Conservation (phyloP, 2,113 vertebrate genomes). For the Pomatostomus ruficeps region DNA sequence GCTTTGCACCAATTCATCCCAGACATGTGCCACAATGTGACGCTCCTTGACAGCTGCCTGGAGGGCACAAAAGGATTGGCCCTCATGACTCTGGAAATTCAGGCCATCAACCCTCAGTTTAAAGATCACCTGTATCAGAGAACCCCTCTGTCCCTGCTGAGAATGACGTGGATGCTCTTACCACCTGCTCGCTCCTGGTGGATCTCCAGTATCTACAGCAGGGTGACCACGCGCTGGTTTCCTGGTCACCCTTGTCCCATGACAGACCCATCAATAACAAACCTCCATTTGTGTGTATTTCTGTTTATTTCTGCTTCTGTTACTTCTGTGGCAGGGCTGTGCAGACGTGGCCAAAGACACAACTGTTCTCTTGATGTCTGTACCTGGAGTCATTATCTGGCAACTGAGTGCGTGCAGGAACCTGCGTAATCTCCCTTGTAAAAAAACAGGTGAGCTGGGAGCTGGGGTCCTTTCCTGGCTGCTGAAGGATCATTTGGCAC, state of each 20-base stretch:
- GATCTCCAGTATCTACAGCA: background rate
- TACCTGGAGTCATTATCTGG: background rate
- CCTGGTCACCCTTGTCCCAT: background rate
- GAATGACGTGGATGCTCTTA: background rate
- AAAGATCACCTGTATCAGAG: background rate
- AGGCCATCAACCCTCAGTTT: background rate
- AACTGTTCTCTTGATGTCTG: background rate
- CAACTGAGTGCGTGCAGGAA: background rate
- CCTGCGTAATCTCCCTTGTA: background rate
- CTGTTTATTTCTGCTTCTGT: background rate
- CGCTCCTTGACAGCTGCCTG: background rate
- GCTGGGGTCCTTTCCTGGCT: background rate
- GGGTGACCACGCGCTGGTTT: rapidly evolving
- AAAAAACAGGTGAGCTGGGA: background rate
- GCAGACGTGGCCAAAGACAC: background rate
- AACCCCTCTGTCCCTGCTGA: background rate
- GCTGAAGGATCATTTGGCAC: background rate
- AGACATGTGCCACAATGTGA: background rate
- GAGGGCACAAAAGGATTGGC: background rate
- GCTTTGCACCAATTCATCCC: background rate
- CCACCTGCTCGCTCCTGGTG: background rate
- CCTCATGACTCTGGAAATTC: background rate
- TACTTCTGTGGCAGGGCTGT: background rate
- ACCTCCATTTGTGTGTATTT: background rate
- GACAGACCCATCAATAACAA: background rate